Base-by-base conservation (phyloP, 1,140 invertebrate species). In the Drosophila malerkotliana region DNA sequence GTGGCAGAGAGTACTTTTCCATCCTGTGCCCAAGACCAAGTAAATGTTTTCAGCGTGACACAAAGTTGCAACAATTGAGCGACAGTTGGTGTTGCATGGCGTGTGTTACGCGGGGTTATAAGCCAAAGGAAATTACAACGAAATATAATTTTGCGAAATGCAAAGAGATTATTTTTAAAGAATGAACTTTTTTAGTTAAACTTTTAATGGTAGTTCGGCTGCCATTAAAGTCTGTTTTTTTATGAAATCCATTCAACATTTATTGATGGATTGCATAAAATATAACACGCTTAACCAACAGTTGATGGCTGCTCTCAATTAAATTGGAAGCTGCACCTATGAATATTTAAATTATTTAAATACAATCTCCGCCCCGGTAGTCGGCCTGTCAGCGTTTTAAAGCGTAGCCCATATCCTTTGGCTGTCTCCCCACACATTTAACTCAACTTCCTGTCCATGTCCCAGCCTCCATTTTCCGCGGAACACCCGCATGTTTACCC, bases 1-100 rank as follows among this genome's bases (percentile, higher is more conserved):
- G 47, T 32, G 63, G 47, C 59, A 44, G 47, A 63, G 63, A n/a
- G 59, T 30, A 28, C 21, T 30, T 64, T 67, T 64, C 12, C 32
- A 44, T 14, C 21, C 47, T 73, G 53, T 52, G 56, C 32, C 32
- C n/a, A 34, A 47, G n/a, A 44, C 57, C 51, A 56, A 53, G 60
- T 66, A 80, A 80, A 80, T 81, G 72, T 77, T 81, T 47, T 72
- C 63, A 71, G 52, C 61, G 47, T 80, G 58, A 73, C 78, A 77
- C 63, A 77, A 76, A 77, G 79, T 73, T 81, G 62, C 73, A 81
- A 81, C 62, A 81, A 44, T 44, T 44, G 41, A 44, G 41, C 41
- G 41, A 44, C 41, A 44, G 41, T 44, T 44, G 41, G n/a, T 44
- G 41, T 44, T 44, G 41, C 41, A 44, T 44, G 41, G 6, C 15